These are phyloP conservation scores for Alosa sapidissima DNA, from an alignment of 2,797 vertebrate genomes.

Conservation along the genomic window DNA sequence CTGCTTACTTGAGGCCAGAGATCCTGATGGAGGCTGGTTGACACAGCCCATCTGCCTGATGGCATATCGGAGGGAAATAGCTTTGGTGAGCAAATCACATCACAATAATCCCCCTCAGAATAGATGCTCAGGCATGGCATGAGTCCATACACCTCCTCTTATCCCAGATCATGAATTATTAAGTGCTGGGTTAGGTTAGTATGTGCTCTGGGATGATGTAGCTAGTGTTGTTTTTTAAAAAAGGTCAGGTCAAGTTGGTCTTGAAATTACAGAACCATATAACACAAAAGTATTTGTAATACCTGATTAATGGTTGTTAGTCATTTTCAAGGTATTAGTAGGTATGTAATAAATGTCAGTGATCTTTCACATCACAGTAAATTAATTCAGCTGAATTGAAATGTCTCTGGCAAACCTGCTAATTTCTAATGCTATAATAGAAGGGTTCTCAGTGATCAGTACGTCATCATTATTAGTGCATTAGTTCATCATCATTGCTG, in stretches of 20 bases:
- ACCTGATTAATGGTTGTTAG: not conserved
- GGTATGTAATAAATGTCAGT: not conserved
- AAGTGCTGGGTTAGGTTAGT: slow-evolving; percentile 5
- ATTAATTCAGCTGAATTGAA: not conserved
- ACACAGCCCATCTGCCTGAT: slow-evolving; percentile 26
- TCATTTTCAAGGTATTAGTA: not conserved
- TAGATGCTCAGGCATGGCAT: slow-evolving; percentile 32
- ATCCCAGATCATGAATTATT: slow-evolving; percentile 28
- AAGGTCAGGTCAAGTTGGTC: too few relatives aligned
- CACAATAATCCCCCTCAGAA: slow-evolving; percentile 30
- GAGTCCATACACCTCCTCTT: slow-evolving; percentile 21
- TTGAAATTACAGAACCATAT: not conserved
- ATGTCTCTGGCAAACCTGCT: not conserved
- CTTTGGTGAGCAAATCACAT: slow-evolving; percentile 5
- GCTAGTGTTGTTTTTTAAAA: not conserved
- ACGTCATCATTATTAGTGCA: not conserved
- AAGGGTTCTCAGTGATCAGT: not conserved
- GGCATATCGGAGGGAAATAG: slow-evolving; percentile 34
- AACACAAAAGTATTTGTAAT: not conserved
- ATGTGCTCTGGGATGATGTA: not conserved
- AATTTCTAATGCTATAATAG: not conserved
- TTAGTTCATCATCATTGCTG: not conserved
- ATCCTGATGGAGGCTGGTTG: not conserved
- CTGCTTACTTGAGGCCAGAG: not conserved
- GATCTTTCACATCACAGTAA: not conserved